Conservation (phyloP, 2,888 invertebrate genomes). For the Cantharis nigra region DNA sequence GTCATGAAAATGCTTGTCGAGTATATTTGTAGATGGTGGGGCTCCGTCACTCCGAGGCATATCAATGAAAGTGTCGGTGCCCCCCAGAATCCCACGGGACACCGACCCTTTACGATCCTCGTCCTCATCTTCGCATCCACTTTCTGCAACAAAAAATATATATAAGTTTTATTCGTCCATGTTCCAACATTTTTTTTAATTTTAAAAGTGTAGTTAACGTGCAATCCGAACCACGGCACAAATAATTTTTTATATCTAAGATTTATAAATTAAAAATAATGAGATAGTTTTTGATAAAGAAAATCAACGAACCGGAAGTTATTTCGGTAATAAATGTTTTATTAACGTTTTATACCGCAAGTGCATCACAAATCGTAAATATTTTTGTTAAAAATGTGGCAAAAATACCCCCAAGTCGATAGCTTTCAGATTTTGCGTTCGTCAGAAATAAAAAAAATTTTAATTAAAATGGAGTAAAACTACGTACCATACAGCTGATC, state of each 20-base stretch:
- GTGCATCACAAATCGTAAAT: neutral
- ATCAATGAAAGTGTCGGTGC: constrained; percentile 59
- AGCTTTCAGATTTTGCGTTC: neutral
- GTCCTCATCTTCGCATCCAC: constrained; percentile 64
- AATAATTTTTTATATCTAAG: neutral
- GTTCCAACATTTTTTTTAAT: neutral
- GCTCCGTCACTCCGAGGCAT: constrained; percentile 61
- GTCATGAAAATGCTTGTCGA: constrained; percentile 69
- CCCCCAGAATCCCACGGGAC: constrained; percentile 52
- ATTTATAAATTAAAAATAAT: neutral
- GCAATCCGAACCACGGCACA: too few relatives aligned
- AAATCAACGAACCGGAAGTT: neutral
- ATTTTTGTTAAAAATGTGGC: neutral
- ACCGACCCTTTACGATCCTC: constrained; percentile 45
- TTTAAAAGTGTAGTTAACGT: too few relatives aligned
- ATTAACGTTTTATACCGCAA: neutral
- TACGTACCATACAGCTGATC: neutral
- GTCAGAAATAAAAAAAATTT: neutral
- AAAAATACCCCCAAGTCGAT: neutral
- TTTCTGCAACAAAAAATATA: constrained; percentile 56
- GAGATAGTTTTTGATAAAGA: neutral
- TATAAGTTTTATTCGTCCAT: neutral
- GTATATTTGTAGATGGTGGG: constrained; percentile 60
- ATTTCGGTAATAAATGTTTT: neutral
- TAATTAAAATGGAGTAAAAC: neutral